Evolutionary conservation across 1,140 invertebrate genomes (phyloP).

Genomic region (Pseudomyrmex cubaensis): DNA sequence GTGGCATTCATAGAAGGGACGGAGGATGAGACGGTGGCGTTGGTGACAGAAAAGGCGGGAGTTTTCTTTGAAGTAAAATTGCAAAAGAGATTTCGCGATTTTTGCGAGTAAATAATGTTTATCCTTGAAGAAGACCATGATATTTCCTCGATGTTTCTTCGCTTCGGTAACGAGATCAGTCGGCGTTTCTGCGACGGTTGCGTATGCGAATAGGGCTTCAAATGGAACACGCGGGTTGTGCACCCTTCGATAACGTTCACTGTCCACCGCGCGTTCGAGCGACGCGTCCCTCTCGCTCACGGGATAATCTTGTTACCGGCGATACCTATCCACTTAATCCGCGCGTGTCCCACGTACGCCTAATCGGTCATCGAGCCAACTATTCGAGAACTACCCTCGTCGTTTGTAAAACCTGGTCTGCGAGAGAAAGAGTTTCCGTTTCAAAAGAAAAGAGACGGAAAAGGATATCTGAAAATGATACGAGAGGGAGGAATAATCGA

Average conservation of each 20-base stretch:
- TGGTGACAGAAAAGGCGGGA: too few relatives aligned
- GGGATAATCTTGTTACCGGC: conserved; percentile 82
- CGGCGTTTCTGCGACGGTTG: conserved; percentile 71
- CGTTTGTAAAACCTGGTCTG: conserved; percentile 4
- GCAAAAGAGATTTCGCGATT: too few relatives aligned
- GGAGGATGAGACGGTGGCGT: too few relatives aligned
- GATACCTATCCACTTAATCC: conserved; percentile 81
- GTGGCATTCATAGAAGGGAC: too few relatives aligned
- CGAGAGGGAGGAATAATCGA: conserved; percentile 6
- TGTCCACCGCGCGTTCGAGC: conserved; percentile 41
- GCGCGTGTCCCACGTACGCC: conserved; percentile 75
- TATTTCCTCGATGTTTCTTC: conserved; percentile 69
- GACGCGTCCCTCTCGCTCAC: conserved; percentile 13
- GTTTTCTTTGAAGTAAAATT: too few relatives aligned
- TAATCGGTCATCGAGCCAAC: conserved; percentile 78
- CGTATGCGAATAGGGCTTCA: conserved; percentile 79
- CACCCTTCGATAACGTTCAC: conserved; percentile 60
- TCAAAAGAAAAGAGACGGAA: conserved; percentile 2
- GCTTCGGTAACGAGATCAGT: conserved; percentile 79
- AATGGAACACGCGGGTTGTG: conserved; percentile 77
- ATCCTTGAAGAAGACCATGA: too few relatives aligned
- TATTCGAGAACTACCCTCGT: conserved; percentile 5
- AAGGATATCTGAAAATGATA: conserved; percentile 53
- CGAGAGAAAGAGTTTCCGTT: conserved; percentile 14
- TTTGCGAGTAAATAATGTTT: too few relatives aligned